phyloP scores from a whole-genome alignment of 2,888 invertebrate species.

The Epinotia brunnichana region DNA sequence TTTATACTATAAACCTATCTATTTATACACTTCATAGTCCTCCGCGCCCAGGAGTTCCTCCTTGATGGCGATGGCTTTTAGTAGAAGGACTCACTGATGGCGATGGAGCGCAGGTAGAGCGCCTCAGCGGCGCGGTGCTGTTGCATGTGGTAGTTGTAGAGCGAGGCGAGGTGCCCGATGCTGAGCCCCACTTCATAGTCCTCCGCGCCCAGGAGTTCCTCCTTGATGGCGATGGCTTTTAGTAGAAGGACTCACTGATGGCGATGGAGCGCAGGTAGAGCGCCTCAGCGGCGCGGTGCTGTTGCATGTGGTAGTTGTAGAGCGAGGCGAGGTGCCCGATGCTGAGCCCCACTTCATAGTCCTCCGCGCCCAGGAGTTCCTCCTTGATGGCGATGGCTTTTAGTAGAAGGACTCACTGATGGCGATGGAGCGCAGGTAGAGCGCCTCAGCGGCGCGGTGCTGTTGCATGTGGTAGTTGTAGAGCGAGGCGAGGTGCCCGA shows the following conservation, averaged over 20 bases:
- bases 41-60: too few relatives aligned
- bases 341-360: constrained; percentile 90
- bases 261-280: too few relatives aligned
- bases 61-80: too few relatives aligned
- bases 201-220: too few relatives aligned
- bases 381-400: too few relatives aligned
- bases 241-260: too few relatives aligned
- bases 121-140: constrained; percentile 92
- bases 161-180: constrained; percentile 95
- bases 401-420: too few relatives aligned
- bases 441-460: constrained; percentile 79
- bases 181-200: constrained; percentile 95
- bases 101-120: constrained; percentile 84
- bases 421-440: too few relatives aligned
- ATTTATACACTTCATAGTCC: too few relatives aligned
- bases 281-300: constrained; percentile 88
- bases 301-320: constrained; percentile 97
- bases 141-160: constrained; percentile 97
- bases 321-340: constrained; percentile 96
- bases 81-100: constrained; percentile 87
- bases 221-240: too few relatives aligned
- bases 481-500: constrained; percentile 96
- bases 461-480: constrained; percentile 97
- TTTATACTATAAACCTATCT: too few relatives aligned
- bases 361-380: too few relatives aligned